Evolutionary conservation across 2,113 vertebrate genomes (phyloP).

Genomic region (Zosterops pallidus): DNA sequence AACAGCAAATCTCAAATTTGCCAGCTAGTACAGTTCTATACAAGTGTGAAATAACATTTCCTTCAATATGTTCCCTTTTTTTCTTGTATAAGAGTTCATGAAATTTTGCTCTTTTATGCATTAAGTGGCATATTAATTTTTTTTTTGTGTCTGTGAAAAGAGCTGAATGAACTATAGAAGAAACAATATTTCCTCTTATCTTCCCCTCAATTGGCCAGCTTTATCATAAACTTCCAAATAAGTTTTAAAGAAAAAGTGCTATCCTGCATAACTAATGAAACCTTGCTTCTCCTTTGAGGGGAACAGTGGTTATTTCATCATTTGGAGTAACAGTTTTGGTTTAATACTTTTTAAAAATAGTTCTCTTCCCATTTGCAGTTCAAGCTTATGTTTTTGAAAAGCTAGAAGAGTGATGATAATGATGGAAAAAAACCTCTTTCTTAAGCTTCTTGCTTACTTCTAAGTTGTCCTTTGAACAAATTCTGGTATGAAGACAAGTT

Average conservation of each 20-base stretch:
- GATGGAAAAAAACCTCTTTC: neutral
- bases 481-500: neutral
- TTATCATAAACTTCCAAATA: neutral
- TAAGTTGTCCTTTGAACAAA: neutral
- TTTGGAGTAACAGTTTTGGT: neutral
- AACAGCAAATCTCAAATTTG: neutral
- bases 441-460: neutral
- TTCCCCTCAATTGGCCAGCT: neutral
- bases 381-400: neutral
- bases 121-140: neutral
- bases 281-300: neutral
- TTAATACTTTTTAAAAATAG: neutral
- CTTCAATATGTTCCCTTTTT: neutral
- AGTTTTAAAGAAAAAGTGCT: neutral
- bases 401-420: neutral
- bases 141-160: neutral
- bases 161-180: neutral
- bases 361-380: neutral
- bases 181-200: neutral
- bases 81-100: neutral
- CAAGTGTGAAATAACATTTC: slow-evolving; percentile 1
- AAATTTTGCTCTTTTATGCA: neutral
- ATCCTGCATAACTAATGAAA: neutral
- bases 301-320: neutral
- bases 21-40: neutral